Evolutionary conservation across 53 echinoderm and acorn worm species (phyloP), one percentile per base, ranked within the genome.

Genomic region (Echinometra lucunter): DNA sequence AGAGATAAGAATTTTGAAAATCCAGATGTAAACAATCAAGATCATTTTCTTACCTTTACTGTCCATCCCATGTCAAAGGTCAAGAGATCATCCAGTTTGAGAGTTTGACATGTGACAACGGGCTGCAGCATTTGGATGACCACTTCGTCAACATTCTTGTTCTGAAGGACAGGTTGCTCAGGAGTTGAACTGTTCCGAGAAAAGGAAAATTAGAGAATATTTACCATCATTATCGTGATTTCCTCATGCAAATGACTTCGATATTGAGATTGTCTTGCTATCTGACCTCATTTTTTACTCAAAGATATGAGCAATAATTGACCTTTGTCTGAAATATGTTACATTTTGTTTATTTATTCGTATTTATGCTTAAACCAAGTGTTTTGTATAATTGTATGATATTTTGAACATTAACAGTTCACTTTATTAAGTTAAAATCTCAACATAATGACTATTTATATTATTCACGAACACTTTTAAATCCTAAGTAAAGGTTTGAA

Each of bases 51-150:
- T 56, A 89, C 89, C 89, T 89, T 49, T 18, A 89, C 89, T n/a
- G 49, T 28, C 89, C 89, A 56, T 35, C 89, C 89, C 89, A 89
- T 89, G 89, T 89, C 89, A 89, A 89, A 89, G 56, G 89, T 89
- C 56, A 35, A 49, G 53, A 89, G 58, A 58, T 89, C 89, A 35
- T 58, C 28, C 27, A 89, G 17, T 45, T 34, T 57, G 57, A 89
- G 89, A 34, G 89, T n/a, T 55, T 45, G 89, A 57, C 89, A 57
- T 32, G 53, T 25, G 37, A 89, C 56, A 12, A 57, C 57, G 15
- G 56, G 89, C 6, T 57, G 9, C n/a, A 89, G 57, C 57, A 45
- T 89, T 34, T 89, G 34, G 32, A 89, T 89, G 53, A 89, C 89
- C 27, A 28, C 89, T 89, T 89, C 15, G 30, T 89, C 89, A 83